Evolutionary conservation across 2,113 vertebrate species (phyloP), one percentile per base, ranked within the genome.

Genomic region (Melanerpes formicivorus): DNA sequence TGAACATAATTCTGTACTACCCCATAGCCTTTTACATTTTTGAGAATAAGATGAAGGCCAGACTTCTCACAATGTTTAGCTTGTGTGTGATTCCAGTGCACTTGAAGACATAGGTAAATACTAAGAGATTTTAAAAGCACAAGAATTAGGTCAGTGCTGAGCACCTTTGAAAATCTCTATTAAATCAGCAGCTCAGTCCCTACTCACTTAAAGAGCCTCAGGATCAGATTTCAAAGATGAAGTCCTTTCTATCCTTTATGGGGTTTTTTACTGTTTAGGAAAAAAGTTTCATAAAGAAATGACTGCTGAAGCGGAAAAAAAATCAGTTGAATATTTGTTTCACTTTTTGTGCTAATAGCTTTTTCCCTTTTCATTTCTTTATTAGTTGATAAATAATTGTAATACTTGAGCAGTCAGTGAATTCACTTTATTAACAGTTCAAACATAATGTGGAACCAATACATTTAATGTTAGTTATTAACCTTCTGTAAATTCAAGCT

Each of bases 381-480:
- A 67, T 80, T 91, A 88, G 37, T 46, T 90, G 42, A 80, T 75
- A 91, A 93, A 80, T 77, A 83, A 46, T n/a, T 91, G 76, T 73
- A 96, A 94, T 78, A 87, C 27, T 80, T 58, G 56, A 91, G 26
- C n/a, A 90, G 85, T 54, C 87, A 95, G 65, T 90, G 64, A 82
- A 42, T 95, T 96, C 93, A 77, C 93, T 96, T 97, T 72, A 76
- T 86, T 77, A 97, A 78, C 64, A 95, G 77, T 93, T 95, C 80
- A 96, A 90, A 90, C 22, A 64, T 93, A 97, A 95, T 62, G 80
- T 84, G 80, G 94, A 95, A 23, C 32, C 70, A 88, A 87, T 95
- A 83, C 69, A 93, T 96, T 96, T 95, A 90, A 94, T 91, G 74
- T 52, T 78, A 80, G 84, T 92, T 96, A 95, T 95, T 97, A 96